phyloP scores from a whole-genome alignment of 2,113 vertebrate genomes.

The Pan paniscus region DNA sequence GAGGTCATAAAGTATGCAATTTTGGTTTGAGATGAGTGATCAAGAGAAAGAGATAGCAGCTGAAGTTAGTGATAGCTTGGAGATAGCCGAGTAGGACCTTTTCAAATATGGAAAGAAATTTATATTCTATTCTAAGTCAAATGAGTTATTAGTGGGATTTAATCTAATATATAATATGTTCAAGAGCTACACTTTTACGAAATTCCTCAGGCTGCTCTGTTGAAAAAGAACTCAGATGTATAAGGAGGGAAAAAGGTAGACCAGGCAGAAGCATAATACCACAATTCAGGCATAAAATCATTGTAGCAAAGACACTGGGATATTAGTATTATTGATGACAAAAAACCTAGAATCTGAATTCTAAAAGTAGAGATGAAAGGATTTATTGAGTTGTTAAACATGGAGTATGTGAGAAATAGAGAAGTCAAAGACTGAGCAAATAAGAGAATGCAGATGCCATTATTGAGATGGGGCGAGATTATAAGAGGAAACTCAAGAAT shows the following conservation, averaged over 20 bases:
- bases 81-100: not conserved
- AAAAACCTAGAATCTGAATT: not conserved
- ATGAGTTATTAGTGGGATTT: not conserved
- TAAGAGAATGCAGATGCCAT: not conserved
- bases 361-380: not conserved
- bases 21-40: not conserved
- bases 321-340: not conserved
- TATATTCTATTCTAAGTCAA: not conserved
- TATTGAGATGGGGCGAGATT: not conserved
- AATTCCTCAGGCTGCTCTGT: not conserved
- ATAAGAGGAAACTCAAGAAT: not conserved
- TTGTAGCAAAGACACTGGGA: too few relatives aligned
- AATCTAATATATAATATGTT: not conserved
- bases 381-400: not conserved
- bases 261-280: not conserved
- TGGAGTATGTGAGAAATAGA: not conserved
- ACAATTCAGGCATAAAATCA: not conserved
- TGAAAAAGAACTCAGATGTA: not conserved
- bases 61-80: not conserved
- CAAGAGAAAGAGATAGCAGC: fast-evolving
- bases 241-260: not conserved
- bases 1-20: too few relatives aligned
- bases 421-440: not conserved
- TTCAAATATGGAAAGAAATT: not conserved
- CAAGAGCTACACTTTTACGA: not conserved